Base-by-base conservation (phyloP, 2,797 vertebrate species). In the Onychomys arenicola region DNA sequence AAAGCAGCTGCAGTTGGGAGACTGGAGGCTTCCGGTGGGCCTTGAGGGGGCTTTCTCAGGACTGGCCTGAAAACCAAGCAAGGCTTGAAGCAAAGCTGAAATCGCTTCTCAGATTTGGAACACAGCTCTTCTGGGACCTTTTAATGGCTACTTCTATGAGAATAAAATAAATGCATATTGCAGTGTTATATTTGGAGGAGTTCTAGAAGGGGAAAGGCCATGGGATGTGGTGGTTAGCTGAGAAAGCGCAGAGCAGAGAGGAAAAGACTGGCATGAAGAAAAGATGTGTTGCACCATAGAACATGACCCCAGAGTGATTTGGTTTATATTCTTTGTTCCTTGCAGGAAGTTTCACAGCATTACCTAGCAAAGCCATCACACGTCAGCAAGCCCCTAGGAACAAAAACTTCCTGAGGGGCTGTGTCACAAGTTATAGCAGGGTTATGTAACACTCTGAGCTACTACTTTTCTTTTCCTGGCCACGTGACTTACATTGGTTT, bases 121-220 rank as follows among this genome's bases (percentile, higher is more conserved):
- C 63, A 29, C 2, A 19, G 81, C 43, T 43, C 57, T 94, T 63
- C 40, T 52, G 81, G 46, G 57, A 10, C 23, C 76, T 23, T 67
- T 61, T 16, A 40, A 43, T 80, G 40, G 61, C 7, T 55, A 16
- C 34, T 16, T 89, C 37, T 65, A 25, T 6, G 67, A n/a, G 17
- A 27, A 6, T 71, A 75, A 86, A 57, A 37, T 23, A 46, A 94
- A 16, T 16, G 49, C 23, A 52, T 10, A n/a, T 6, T 80, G 55
- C 19, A 67, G 46, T 14, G 6, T 32, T 29, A 11, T 29, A 2
- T 43, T 29, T 49, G 19, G 84, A 65, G 29, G 75, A 4, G 73
- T 73, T 95, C 90, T 76, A 67, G 71, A 94, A 87, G 43, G 52
- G 34, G 52, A 67, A 93, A 61, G 40, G 25, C 55, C 29, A 32